A percentile compares a stretch with the other conserved stretches of the same genome.
Evolutionary conservation across 2,797 vertebrate species (phyloP).

Genomic region (Myotis planiceps): DNA sequence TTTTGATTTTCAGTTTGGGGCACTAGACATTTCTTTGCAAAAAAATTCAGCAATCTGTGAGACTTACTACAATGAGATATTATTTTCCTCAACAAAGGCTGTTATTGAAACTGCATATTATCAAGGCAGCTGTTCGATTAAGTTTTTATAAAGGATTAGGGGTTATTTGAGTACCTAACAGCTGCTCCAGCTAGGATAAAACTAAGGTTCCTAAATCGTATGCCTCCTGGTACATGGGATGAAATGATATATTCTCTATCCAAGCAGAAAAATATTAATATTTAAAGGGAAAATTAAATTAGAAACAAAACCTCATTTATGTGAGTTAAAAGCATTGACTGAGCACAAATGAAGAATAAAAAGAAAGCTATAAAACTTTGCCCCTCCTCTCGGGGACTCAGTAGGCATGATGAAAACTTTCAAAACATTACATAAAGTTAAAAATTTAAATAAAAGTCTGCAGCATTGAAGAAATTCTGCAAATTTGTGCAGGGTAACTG

Average conservation of each 20-base stretch:
- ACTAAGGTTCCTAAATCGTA: constrained; percentile 13
- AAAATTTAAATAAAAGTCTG: neutral
- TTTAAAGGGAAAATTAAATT: constrained; percentile 51
- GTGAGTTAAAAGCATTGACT: neutral
- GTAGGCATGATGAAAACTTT: neutral
- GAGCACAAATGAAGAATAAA: neutral
- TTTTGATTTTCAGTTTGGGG: neutral
- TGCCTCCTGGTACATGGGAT: neutral
- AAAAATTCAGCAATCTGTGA: constrained; percentile 55
- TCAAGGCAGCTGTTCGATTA: constrained; percentile 76
- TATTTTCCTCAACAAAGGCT: constrained; percentile 68
- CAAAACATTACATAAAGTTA: neutral
- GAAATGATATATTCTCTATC: constrained; percentile 20
- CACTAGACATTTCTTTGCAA: constrained; percentile 24
- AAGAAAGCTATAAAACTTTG: neutral
- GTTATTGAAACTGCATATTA: constrained; percentile 67
- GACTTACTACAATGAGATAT: constrained; percentile 62
- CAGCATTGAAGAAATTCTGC: neutral
- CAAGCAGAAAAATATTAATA: neutral
- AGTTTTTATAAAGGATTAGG: constrained; percentile 79
- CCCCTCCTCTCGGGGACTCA: neutral
- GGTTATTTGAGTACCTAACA: constrained; percentile 73
- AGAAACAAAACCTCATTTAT: constrained; percentile 43
- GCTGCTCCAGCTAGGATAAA: constrained; percentile 66
- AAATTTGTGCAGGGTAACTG: neutral